Conservation (phyloP, 2,113 vertebrate genomes). For the Aleadryas rufinucha region DNA sequence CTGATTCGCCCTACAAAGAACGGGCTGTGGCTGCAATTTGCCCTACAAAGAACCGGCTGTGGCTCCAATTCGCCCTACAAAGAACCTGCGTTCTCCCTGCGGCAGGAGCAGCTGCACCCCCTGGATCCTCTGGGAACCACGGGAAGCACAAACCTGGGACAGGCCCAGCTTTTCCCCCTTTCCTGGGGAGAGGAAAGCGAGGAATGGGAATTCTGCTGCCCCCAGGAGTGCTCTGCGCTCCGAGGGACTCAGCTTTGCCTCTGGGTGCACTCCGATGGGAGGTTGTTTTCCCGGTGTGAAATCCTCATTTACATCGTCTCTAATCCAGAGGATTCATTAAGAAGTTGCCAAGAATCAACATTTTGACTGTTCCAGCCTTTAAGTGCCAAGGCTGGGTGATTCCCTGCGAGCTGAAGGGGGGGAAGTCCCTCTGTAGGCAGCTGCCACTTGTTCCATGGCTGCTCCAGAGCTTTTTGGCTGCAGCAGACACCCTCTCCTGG, state of each 20-base stretch:
- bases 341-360: neutral
- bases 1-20: too few species aligned
- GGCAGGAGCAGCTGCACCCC: neutral
- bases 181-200: neutral
- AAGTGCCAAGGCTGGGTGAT: neutral
- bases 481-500: neutral
- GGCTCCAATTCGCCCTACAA: too few species aligned
- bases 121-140: neutral
- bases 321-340: neutral
- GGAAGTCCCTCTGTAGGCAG: neutral
- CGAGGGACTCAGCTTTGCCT: rapidly evolving
- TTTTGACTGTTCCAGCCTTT: neutral
- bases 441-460: neutral
- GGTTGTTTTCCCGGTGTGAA: neutral
- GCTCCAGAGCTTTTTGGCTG: neutral
- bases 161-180: neutral
- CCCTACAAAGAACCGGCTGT: neutral
- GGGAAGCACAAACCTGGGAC: too few species aligned
- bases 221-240: rapidly evolving
- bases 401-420: neutral
- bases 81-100: neutral
- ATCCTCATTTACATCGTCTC: neutral
- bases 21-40: too few species aligned
- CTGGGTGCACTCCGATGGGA: rapidly evolving
- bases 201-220: too few species aligned